Percentiles rank a stretch among this genome's conserved stretches.
Conservation (phyloP, 2,888 invertebrate genomes). For the Folsomia manolachei region DNA sequence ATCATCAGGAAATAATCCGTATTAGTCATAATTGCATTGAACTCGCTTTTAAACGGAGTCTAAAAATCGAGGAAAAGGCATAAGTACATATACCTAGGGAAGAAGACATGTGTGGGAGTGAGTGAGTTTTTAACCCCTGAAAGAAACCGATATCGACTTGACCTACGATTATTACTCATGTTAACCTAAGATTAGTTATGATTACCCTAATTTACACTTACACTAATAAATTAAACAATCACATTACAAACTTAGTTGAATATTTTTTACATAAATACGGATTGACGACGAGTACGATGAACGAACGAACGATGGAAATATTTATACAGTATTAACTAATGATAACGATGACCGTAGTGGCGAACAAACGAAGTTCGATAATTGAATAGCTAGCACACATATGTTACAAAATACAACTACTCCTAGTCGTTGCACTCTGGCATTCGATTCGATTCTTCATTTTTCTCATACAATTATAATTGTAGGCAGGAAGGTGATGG, state of each 20-base stretch:
- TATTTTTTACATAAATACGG: neutral
- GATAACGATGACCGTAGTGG: neutral
- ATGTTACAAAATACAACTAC: conserved; percentile 11
- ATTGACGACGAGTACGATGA: conserved; percentile 9
- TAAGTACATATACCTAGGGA: too few species aligned
- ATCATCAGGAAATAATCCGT: too few species aligned
- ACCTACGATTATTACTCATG: neutral
- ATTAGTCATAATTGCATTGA: too few species aligned
- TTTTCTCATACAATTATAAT: neutral
- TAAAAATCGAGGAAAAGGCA: too few species aligned
- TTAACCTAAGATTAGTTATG: neutral
- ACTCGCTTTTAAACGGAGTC: too few species aligned
- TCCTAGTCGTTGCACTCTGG: neutral
- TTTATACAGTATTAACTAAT: too few species aligned
- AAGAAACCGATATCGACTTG: neutral
- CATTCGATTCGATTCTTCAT: neutral
- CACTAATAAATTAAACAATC: neutral
- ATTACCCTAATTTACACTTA: neutral
- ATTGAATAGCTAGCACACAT: conserved; percentile 24
- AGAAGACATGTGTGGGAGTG: neutral
- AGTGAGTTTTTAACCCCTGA: neutral
- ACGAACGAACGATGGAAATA: neutral
- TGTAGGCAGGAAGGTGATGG: conserved; percentile 18
- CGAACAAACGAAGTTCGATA: conserved; percentile 9
- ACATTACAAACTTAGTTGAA: neutral